A percentile compares a stretch with the other conserved stretches of the same genome.
Conservation (phyloP, 2,888 invertebrate species). For the Phaedon cochleariae region DNA sequence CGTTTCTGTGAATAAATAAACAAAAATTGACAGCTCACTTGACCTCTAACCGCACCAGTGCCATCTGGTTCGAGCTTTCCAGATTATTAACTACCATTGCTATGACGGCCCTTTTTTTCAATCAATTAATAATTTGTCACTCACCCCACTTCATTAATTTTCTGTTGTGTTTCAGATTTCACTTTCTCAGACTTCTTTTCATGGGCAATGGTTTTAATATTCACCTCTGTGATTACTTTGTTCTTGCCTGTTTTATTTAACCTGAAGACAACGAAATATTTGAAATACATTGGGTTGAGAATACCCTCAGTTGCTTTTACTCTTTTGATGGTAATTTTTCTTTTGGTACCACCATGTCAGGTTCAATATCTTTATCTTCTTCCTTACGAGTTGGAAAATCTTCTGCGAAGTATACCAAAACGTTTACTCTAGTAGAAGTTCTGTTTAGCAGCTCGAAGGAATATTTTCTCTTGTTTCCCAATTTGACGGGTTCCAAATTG, state of each 20-base stretch:
- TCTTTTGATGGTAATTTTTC: slow-evolving; percentile 24
- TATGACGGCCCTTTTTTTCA: too few species aligned
- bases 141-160: background rate
- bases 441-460: slow-evolving; percentile 69
- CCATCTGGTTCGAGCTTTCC: too few species aligned
- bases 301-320: slow-evolving; percentile 14
- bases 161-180: background rate
- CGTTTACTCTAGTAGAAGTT: slow-evolving; percentile 66
- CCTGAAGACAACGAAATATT: background rate
- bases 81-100: too few species aligned
- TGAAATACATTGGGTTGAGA: too few species aligned
- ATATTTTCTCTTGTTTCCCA: slow-evolving; percentile 65
- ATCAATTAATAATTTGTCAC: background rate
- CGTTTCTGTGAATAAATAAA: too few species aligned
- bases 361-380: slow-evolving; percentile 37
- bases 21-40: too few species aligned
- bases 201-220: background rate
- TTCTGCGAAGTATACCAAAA: slow-evolving; percentile 65
- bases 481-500: slow-evolving; percentile 57
- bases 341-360: slow-evolving; percentile 48
- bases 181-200: background rate
- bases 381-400: slow-evolving; percentile 58
- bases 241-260: background rate
- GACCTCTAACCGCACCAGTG: too few species aligned
- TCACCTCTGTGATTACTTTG: background rate